Conservation (phyloP, 2,113 vertebrate species). For the Leptocoma aspasia region DNA sequence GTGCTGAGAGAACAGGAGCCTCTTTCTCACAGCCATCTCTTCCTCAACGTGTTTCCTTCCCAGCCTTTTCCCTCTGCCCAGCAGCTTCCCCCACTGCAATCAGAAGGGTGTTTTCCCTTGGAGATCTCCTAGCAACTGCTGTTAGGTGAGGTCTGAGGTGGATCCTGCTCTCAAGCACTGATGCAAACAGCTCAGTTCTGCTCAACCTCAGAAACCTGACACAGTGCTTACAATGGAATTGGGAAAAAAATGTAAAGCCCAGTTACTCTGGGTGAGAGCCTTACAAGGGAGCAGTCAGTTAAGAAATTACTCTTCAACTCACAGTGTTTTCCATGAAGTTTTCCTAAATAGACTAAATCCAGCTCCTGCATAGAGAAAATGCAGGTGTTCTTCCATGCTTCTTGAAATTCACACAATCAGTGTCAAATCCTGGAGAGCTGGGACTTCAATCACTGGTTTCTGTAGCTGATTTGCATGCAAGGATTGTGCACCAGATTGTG, state of each 20-base stretch:
- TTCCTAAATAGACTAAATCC: not conserved
- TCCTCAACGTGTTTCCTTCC: not conserved
- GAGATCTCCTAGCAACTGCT: not conserved
- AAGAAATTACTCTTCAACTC: not conserved
- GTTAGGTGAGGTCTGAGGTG: not conserved
- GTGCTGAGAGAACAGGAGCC: not conserved
- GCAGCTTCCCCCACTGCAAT: not conserved
- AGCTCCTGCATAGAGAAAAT: not conserved
- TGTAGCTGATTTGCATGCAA: not conserved
- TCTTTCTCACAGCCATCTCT: not conserved
- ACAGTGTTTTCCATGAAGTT: not conserved
- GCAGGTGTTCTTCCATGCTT: not conserved
- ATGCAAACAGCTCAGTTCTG: not conserved
- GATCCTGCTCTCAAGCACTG: not conserved
- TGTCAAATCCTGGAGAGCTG: not conserved
- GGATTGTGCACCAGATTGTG: too few relatives aligned
- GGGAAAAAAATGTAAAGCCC: not conserved
- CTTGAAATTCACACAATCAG: not conserved
- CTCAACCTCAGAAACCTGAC: not conserved
- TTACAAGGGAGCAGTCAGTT: not conserved
- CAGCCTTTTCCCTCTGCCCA: not conserved
- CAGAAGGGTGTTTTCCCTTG: not conserved
- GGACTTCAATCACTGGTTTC: not conserved
- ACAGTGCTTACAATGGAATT: not conserved
- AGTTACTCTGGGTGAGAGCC: not conserved